Evolutionary conservation across 2,113 vertebrate species (phyloP).

Genomic region (Marmota flaviventris): DNA sequence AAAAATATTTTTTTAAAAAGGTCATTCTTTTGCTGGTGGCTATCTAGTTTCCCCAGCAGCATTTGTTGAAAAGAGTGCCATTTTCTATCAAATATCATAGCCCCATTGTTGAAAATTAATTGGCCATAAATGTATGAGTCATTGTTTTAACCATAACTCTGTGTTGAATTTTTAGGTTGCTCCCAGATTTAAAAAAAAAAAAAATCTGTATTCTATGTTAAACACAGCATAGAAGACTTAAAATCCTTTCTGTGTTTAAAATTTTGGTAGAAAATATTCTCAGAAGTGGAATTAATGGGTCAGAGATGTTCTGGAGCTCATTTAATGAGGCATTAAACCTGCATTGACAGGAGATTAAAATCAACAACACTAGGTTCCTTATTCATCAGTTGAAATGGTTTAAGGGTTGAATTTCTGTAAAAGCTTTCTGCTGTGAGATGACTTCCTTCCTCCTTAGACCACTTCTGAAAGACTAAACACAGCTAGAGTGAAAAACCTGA

Average conservation of each 20-base stretch:
- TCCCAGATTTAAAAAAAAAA: neutral
- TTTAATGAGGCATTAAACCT: constrained; percentile 49
- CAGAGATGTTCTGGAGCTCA: constrained; percentile 55
- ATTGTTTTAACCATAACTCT: neutral
- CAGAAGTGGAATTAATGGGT: constrained; percentile 45
- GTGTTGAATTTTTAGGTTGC: constrained; percentile 31
- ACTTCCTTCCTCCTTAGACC: neutral
- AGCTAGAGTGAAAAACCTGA: constrained; percentile 19
- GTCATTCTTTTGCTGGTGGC: neutral
- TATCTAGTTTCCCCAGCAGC: neutral
- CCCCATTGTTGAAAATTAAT: neutral
- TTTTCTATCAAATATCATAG: neutral
- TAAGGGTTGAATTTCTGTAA: constrained; percentile 33
- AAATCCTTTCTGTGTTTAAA: constrained; percentile 40
- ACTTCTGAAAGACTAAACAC: constrained; percentile 45
- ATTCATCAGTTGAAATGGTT: neutral
- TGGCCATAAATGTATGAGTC: neutral
- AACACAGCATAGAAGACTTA: neutral
- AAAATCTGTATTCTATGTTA: constrained; percentile 52
- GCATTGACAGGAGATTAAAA: constrained; percentile 14
- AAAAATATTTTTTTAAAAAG: no score
- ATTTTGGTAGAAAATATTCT: constrained; percentile 45
- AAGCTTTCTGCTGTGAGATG: constrained; percentile 26
- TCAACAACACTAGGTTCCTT: neutral
- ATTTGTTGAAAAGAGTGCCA: constrained; percentile 33